phyloP scores from a whole-genome alignment of 2,888 invertebrate species.

The Drosophila engyochracea region DNA sequence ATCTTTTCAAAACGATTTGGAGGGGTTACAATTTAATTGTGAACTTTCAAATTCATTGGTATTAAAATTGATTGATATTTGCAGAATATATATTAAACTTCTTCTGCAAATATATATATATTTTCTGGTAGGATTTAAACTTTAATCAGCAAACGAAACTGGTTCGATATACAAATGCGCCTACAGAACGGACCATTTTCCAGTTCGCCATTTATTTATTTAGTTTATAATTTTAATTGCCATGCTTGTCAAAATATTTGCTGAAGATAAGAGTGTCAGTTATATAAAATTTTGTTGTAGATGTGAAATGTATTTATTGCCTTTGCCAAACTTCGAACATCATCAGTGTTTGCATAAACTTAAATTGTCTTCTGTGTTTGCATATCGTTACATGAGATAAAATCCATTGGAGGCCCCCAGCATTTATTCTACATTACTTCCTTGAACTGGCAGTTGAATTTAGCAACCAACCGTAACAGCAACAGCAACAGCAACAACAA shows the following conservation, averaged over 20 bases:
- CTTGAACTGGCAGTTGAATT: constrained; percentile 39
- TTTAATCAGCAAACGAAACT: too few species aligned
- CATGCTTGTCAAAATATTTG: background rate
- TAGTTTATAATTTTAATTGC: background rate
- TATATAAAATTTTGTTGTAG: background rate
- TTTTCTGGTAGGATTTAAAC: too few species aligned
- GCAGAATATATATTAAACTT: background rate
- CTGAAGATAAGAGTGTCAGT: background rate
- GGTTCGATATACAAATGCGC: background rate
- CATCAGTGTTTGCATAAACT: constrained; percentile 38
- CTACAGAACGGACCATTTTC: rapidly evolving
- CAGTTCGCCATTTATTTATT: background rate
- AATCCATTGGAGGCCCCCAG: background rate
- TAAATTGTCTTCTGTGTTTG: constrained; percentile 17
- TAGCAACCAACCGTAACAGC: constrained; percentile 7
- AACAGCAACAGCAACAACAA: background rate
- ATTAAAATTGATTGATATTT: background rate
- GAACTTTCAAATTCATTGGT: background rate
- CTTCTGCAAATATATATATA: background rate
- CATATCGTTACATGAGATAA: constrained; percentile 1
- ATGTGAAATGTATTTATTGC: constrained; percentile 5
- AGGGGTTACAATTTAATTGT: background rate
- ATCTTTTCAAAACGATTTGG: background rate
- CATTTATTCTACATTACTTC: background rate
- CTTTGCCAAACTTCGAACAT: constrained; percentile 22